These are phyloP conservation scores for Parnassius apollo DNA, from an alignment of 2,888 invertebrate species.

Conservation along the genomic window DNA sequence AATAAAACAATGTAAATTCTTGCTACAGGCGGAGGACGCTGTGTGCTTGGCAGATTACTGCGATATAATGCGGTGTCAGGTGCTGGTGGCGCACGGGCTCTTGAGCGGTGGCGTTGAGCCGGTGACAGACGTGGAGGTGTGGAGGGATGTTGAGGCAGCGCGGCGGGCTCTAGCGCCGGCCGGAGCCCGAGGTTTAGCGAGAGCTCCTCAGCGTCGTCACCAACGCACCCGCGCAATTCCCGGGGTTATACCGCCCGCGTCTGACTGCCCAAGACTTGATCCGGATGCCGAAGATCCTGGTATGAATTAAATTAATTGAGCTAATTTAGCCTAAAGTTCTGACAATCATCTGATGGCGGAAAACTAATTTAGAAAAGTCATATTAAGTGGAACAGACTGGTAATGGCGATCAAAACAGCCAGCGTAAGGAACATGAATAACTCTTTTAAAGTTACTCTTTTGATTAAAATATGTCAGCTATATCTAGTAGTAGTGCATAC, in stretches of 20 bases:
- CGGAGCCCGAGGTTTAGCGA: constrained; percentile 73
- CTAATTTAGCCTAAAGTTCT: no score
- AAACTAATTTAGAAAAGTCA: no score
- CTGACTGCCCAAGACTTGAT: constrained; percentile 63
- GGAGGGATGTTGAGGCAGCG: constrained; percentile 89
- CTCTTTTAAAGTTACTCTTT: no score
- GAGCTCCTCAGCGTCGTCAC: constrained; percentile 58
- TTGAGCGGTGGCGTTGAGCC: constrained; percentile 84
- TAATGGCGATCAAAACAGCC: no score
- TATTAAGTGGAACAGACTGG: no score
- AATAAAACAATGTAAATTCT: constrained; percentile 4
- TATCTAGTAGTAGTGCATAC: no score
- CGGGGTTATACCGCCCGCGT: constrained; percentile 34
- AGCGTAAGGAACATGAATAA: no score
- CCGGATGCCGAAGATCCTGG: constrained; percentile 48
- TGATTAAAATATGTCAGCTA: no score
- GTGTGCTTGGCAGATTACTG: constrained; percentile 97
- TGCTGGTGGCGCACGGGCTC: constrained; percentile 87
- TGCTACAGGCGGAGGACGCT: constrained; percentile 90
- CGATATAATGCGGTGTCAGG: constrained; percentile 97
- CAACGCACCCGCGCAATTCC: constrained; percentile 34
- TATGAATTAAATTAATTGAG: constrained; percentile 21
- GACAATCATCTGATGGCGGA: no score
- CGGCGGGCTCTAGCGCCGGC: constrained; percentile 83
- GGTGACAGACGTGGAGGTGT: constrained; percentile 90